Percentiles rank a stretch among this genome's conserved stretches.
Conservation (phyloP, 2,113 vertebrate genomes). For the Sphyrna mokarran region DNA sequence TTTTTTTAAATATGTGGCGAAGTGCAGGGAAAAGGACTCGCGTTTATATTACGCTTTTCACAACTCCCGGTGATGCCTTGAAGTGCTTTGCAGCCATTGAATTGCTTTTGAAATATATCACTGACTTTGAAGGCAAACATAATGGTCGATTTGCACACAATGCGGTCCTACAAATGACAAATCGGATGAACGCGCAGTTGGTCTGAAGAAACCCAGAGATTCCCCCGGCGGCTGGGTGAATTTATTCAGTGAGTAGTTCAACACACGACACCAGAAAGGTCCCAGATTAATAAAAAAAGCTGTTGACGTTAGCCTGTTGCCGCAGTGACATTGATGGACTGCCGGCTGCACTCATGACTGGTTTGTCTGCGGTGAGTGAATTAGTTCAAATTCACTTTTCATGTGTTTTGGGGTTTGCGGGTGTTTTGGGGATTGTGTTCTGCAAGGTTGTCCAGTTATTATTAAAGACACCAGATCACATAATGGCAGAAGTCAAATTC, state of each 20-base stretch:
- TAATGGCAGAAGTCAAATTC: background rate
- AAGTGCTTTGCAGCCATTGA: background rate
- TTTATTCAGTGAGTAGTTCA: background rate
- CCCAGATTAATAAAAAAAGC: background rate
- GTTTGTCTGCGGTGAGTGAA: background rate
- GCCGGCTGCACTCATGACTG: background rate
- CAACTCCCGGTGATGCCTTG: background rate
- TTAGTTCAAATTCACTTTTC: background rate
- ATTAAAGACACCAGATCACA: background rate
- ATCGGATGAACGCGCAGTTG: background rate
- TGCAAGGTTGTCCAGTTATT: background rate
- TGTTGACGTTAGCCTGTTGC: background rate
- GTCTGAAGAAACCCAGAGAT: background rate
- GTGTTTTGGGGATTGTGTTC: background rate
- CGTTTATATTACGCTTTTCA: background rate
- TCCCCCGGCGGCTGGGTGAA: background rate
- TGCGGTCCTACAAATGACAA: background rate
- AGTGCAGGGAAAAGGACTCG: background rate
- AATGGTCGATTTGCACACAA: background rate
- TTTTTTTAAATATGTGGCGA: background rate
- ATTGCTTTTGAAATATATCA: background rate
- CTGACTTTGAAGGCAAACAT: background rate
- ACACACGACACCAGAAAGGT: background rate
- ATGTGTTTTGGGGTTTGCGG: background rate
- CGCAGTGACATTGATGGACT: slow-evolving; percentile 3